These are phyloP conservation scores for Melanogrammus aeglefinus DNA, from an alignment of 2,797 vertebrate genomes.

Conservation along the genomic window DNA sequence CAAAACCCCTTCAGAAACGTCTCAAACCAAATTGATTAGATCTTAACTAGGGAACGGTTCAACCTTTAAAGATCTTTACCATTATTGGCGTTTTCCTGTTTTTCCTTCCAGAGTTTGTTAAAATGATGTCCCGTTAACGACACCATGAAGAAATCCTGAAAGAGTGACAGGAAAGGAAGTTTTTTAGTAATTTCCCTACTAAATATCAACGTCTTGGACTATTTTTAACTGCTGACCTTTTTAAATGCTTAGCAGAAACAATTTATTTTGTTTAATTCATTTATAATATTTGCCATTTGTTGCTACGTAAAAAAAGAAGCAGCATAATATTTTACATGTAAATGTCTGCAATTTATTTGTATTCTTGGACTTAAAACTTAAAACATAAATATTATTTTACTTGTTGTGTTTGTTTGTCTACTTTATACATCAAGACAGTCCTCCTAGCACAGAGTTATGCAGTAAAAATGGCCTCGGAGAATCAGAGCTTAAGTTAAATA, in stretches of 20 bases:
- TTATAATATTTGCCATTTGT: not conserved
- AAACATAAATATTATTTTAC: not conserved
- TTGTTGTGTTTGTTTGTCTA: not conserved
- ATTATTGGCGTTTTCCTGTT: constrained; percentile 4
- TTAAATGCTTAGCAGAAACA: not conserved
- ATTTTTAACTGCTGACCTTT: not conserved
- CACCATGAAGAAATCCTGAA: constrained; percentile 14
- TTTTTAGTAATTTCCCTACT: constrained; percentile 5
- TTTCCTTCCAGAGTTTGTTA: constrained; percentile 72
- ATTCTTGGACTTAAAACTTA: not conserved
- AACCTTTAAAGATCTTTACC: not conserved
- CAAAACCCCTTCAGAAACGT: not conserved
- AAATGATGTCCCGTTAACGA: constrained; percentile 76
- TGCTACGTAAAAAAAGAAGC: not conserved
- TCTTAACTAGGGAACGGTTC: not conserved
- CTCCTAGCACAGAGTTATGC: not conserved
- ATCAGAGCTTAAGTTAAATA: not conserved
- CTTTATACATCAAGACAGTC: not conserved
- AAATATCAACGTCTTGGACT: not conserved
- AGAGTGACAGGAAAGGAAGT: constrained; percentile 1
- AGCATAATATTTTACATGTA: not conserved
- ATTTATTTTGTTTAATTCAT: not conserved
- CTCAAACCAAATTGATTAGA: not conserved
- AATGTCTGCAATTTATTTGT: not conserved
- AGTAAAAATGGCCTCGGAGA: not conserved